A percentile compares a stretch with the other conserved stretches of the same genome.
Conservation (phyloP, 2,797 vertebrate species). For the Enoplosus armatus region DNA sequence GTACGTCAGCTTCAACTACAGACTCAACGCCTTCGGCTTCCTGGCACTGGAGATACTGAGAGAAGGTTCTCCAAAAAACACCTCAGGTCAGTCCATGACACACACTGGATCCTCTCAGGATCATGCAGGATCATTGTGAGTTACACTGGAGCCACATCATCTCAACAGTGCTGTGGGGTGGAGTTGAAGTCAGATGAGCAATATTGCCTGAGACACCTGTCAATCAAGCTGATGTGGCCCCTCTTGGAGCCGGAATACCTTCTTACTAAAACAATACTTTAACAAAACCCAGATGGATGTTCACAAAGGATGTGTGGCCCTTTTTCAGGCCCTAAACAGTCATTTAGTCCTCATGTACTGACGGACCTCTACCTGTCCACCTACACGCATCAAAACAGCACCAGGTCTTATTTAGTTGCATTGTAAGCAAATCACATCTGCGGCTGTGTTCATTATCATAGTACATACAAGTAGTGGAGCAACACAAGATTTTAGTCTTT, state of each 20-base stretch:
- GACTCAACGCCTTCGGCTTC: slow-evolving; percentile 88
- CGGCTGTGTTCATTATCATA: no score
- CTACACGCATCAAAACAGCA: neutral
- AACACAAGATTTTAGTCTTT: no score
- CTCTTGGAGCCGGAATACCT: neutral
- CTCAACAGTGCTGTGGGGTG: neutral
- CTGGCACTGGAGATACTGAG: slow-evolving; percentile 85
- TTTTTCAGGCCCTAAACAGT: neutral
- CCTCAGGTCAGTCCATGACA: slow-evolving; percentile 79
- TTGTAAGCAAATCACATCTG: no score
- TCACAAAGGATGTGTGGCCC: neutral
- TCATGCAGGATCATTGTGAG: neutral
- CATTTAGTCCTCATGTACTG: neutral
- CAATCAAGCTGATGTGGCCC: neutral
- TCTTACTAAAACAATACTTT: neutral
- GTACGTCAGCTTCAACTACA: slow-evolving; percentile 89
- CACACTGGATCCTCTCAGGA: no score
- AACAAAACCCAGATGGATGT: no score
- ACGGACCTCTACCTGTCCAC: neutral
- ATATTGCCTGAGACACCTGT: neutral
- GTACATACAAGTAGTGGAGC: no score
- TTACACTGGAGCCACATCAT: neutral
- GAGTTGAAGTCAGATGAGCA: neutral
- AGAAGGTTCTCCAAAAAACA: slow-evolving; percentile 81
- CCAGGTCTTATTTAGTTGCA: no score